phyloP scores from a whole-genome alignment of 2,888 invertebrate genomes.

The Mamestra brassicae region DNA sequence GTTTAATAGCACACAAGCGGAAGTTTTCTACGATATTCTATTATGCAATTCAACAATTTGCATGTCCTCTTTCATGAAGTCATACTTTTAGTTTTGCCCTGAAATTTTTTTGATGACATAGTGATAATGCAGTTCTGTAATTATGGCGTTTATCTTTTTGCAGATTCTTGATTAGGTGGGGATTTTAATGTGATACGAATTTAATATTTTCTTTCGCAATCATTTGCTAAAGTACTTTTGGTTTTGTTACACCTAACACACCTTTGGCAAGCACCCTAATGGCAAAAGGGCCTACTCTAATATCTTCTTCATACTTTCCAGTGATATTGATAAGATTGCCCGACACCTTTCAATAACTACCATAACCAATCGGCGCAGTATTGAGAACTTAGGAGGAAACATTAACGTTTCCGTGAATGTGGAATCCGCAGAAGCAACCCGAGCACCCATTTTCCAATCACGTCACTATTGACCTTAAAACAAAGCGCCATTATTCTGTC shows the following conservation, averaged over 20 bases:
- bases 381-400: constrained; percentile 61
- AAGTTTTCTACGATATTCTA: background rate
- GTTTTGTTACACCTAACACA: background rate
- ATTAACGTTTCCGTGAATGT: constrained; percentile 73
- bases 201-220: background rate
- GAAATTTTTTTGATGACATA: background rate
- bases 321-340: background rate
- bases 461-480: constrained; percentile 80
- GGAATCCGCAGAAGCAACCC: constrained; percentile 78
- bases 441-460: constrained; percentile 76
- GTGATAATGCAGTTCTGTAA: background rate
- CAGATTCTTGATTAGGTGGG: background rate
- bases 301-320: background rate
- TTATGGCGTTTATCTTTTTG: background rate
- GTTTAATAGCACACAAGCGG: background rate
- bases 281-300: background rate
- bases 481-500: constrained; percentile 81
- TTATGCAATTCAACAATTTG: background rate
- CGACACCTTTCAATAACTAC: background rate
- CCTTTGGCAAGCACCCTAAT: too few relatives aligned
- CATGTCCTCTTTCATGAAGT: background rate
- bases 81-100: background rate
- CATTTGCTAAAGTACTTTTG: background rate
- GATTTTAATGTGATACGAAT: background rate
- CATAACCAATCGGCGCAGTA: constrained; percentile 28